Evolutionary conservation across 2,113 vertebrate genomes (phyloP).

Genomic region (Agapornis roseicollis): DNA sequence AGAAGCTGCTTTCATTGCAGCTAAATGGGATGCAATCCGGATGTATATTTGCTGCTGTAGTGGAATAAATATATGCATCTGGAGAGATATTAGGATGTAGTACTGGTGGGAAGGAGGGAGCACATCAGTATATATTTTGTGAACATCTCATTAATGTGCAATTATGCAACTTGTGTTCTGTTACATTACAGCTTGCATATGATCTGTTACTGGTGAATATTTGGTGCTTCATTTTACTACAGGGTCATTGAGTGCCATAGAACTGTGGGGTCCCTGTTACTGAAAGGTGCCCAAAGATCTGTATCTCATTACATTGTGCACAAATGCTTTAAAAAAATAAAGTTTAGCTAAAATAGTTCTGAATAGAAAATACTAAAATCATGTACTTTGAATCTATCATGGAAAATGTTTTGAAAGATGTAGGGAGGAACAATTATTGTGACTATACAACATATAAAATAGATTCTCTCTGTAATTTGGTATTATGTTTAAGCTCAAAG

Average conservation of each 20-base stretch:
- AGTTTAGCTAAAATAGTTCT: not conserved
- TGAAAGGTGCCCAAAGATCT: not conserved
- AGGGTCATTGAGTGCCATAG: not conserved
- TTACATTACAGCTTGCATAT: not conserved
- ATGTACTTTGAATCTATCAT: not conserved
- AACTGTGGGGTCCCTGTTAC: not conserved
- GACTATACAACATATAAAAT: not conserved
- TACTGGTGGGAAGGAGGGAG: not conserved
- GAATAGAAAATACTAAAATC: not conserved
- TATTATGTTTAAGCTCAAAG: not conserved
- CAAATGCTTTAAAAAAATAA: not conserved
- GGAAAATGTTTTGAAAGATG: not conserved
- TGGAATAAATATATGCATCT: constrained; percentile 25
- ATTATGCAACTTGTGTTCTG: not conserved
- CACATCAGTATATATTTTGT: not conserved
- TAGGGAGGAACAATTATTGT: not conserved
- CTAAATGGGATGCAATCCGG: constrained; percentile 6
- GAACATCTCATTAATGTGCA: not conserved
- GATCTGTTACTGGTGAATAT: not conserved
- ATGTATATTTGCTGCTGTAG: not conserved
- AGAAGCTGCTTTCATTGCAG: constrained; percentile 14
- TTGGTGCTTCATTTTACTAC: not conserved
- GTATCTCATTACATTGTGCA: not conserved
- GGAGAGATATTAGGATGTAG: not conserved
- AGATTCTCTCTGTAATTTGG: not conserved